Percentiles rank a stretch among this genome's conserved stretches.
phyloP scores from a whole-genome alignment of 2,888 invertebrate genomes.

The Quadriops clusia region DNA sequence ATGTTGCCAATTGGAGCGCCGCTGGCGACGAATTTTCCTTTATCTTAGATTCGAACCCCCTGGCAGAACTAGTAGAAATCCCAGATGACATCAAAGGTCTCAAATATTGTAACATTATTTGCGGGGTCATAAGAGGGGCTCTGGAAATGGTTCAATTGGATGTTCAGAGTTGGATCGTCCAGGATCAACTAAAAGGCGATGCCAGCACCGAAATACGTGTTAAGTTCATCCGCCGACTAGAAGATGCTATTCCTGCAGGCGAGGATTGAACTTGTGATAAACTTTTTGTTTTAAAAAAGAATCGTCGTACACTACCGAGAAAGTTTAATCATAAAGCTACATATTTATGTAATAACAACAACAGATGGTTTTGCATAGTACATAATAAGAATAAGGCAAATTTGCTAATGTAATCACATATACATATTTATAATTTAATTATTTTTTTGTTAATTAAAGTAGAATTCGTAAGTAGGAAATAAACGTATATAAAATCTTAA shows the following conservation, averaged over 20 bases:
- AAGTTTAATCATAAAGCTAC: too few relatives aligned
- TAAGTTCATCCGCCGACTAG: constrained; percentile 86
- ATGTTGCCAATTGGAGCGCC: constrained; percentile 88
- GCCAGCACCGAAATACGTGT: constrained; percentile 86
- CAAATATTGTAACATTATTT: constrained; percentile 85
- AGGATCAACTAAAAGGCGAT: constrained; percentile 92
- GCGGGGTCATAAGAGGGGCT: constrained; percentile 86
- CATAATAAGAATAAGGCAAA: too few relatives aligned
- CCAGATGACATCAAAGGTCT: constrained; percentile 73
- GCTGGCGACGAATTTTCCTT: constrained; percentile 94
- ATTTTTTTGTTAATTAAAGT: too few relatives aligned
- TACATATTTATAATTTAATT: too few relatives aligned
- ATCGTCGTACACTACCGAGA: too few relatives aligned
- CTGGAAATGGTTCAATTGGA: constrained; percentile 98
- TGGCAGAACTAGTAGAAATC: constrained; percentile 94
- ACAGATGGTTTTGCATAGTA: too few relatives aligned
- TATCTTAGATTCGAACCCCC: constrained; percentile 86
- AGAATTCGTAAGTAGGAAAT: too few relatives aligned
- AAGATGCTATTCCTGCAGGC: constrained; percentile 96
- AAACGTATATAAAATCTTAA: too few relatives aligned
- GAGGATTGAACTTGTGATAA: constrained; percentile 62
- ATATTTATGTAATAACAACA: too few relatives aligned
- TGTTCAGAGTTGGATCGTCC: constrained; percentile 86
- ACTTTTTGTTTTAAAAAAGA: constrained; percentile 4
- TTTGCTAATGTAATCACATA: too few relatives aligned